A percentile compares a stretch with the other conserved stretches of the same genome.
phyloP scores from a whole-genome alignment of 1,140 invertebrate genomes.

The Gryllus bimaculatus region DNA sequence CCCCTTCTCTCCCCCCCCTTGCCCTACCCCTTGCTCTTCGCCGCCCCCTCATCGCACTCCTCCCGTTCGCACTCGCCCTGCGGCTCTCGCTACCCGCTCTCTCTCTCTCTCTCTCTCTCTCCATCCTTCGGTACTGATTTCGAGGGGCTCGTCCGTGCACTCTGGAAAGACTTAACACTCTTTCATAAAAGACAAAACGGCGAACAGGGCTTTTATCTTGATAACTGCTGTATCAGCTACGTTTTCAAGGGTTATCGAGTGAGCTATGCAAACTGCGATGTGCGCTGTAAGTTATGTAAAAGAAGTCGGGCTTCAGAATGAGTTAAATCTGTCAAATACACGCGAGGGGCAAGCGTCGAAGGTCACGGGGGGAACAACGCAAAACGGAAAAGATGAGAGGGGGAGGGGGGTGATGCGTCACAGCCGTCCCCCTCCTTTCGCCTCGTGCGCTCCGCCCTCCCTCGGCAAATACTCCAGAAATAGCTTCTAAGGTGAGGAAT shows the following conservation, averaged over 20 bases:
- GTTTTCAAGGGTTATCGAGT: neutral
- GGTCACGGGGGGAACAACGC: neutral
- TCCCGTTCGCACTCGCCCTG: neutral
- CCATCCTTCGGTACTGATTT: neutral
- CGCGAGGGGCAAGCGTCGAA: neutral
- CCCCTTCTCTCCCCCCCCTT: neutral
- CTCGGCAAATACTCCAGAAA: neutral
- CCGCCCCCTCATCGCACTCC: neutral
- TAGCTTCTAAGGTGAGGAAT: neutral
- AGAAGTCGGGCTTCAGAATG: neutral
- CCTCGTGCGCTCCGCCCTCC: too few species aligned
- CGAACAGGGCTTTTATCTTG: conserved; percentile 3
- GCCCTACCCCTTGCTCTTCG: neutral
- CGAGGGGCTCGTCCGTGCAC: neutral
- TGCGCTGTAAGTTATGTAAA: neutral
- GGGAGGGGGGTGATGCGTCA: too few species aligned
- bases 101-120: too few species aligned
- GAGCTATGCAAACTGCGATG: neutral
- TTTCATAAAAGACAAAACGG: conserved; percentile 1
- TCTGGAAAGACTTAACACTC: neutral
- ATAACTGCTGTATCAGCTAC: conserved; percentile 13
- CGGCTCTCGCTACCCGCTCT: neutral
- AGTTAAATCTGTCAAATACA: conserved; percentile 1
- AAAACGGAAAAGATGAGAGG: neutral
- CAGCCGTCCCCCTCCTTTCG: too few species aligned